Conservation (phyloP, 1,140 invertebrate genomes). For the Procambarus virginalis region DNA sequence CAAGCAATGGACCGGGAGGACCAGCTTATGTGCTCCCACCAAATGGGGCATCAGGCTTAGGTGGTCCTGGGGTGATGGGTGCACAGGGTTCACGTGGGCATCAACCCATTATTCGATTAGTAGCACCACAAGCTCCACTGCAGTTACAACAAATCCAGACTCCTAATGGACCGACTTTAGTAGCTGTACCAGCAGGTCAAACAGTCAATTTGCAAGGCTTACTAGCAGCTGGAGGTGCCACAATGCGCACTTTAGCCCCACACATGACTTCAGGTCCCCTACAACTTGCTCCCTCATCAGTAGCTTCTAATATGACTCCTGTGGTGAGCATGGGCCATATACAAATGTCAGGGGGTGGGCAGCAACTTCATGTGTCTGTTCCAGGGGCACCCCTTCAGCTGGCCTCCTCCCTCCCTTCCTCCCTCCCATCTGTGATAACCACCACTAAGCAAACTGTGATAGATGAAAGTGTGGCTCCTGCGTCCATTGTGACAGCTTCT, state of each 20-base stretch:
- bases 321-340: constrained; percentile 50
- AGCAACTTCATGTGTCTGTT: constrained; percentile 55
- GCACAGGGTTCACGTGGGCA: constrained; percentile 45
- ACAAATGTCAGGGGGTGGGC: constrained; percentile 44
- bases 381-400: constrained; percentile 53
- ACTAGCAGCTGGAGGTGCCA: constrained; percentile 52
- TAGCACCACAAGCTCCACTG: constrained; percentile 73
- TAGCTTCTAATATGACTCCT: constrained; percentile 45
- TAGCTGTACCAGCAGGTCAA: constrained; percentile 73
- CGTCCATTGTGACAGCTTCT: constrained; percentile 54
- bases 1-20: constrained; percentile 44
- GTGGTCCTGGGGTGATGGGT: constrained; percentile 51
- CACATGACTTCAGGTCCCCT: constrained; percentile 49
- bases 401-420: constrained; percentile 61
- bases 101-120: constrained; percentile 56
- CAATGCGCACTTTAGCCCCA: constrained; percentile 46
- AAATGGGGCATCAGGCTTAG: constrained; percentile 38
- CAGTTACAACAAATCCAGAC: constrained; percentile 77
- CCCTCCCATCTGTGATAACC: constrained; percentile 67
- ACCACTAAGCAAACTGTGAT: constrained; percentile 68
- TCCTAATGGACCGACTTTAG: constrained; percentile 75
- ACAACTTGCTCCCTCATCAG: constrained; percentile 54
- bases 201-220: constrained; percentile 56
- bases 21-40: constrained; percentile 59
- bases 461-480: constrained; percentile 56